Base-by-base conservation (phyloP, 2,797 vertebrate genomes). In the Odontamblyopus lacepedii region DNA sequence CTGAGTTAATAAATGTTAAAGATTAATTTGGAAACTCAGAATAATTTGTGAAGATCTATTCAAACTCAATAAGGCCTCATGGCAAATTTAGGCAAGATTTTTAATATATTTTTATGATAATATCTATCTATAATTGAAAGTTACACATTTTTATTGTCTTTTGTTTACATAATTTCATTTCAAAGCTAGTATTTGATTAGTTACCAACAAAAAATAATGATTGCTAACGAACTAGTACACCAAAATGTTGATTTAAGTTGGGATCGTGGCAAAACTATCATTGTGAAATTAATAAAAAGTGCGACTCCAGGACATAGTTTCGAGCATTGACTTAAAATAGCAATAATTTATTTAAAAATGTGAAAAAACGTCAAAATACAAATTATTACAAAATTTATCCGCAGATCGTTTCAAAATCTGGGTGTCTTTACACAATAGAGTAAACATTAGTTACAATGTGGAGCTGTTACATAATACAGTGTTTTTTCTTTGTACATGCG, bases 361-460 rank as follows among this genome's bases (percentile, higher is more conserved):
- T 53, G 48, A 32, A 67, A 38, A 67, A 67, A 67, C 18, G 65
- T 67, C 65, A 67, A 67, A 63, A 67, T 67, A 67, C 65, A 67
- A 67, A 53, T 67, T 67, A 67, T 53, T 53, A 67, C 65, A 67
- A 53, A 67, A 53, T 30, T 6, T 35, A 9, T 30, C 65, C 65
- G 48, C 65, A 67, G 65, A 67, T 67, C 65, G 23, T 67, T 67
- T 67, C 48, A 32, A 67, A 67, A 67, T 67, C 65, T 67, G 65
- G 65, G 65, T 67, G 65, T 67, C 65, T 67, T 53, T 67, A 53
- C 65, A 67, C 65, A 67, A 67, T n/a, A 53, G 50, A 67, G 65
- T 67, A 67, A 67, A 67, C 65, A 55, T 67, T 61, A 86, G 65
- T 67, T 67, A 67, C 65, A 67, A 53, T 55, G 65, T 67, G 65